Conservation (phyloP, 2,888 invertebrate species). For the Hymenopus coronatus region DNA sequence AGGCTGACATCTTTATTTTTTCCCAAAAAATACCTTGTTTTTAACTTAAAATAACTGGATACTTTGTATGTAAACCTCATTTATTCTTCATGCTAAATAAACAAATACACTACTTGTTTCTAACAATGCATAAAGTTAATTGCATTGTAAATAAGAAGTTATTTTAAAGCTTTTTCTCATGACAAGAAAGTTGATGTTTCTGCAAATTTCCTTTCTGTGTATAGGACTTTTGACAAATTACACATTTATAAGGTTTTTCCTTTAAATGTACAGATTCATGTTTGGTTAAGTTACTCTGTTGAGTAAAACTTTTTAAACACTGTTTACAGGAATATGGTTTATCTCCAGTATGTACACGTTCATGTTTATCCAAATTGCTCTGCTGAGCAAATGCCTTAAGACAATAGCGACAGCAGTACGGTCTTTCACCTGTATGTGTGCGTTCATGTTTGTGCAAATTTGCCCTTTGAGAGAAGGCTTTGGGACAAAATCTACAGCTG, state of each 20-base stretch:
- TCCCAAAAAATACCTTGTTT: too few relatives aligned
- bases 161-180: background rate
- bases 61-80: too few relatives aligned
- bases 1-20: too few relatives aligned
- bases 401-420: conserved; percentile 36
- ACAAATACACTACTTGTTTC: background rate
- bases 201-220: conserved; percentile 27
- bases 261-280: conserved; percentile 35
- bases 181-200: conserved; percentile 24
- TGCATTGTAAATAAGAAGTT: background rate
- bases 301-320: conserved; percentile 37
- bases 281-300: conserved; percentile 37
- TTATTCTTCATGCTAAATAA: background rate
- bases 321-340: conserved; percentile 38
- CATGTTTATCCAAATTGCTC: conserved; percentile 37
- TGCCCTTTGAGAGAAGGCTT: conserved; percentile 38
- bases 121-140: background rate
- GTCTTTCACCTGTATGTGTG: conserved; percentile 37
- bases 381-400: conserved; percentile 38
- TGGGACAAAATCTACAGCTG: conserved; percentile 39
- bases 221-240: conserved; percentile 21
- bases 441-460: conserved; percentile 37
- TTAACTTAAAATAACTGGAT: too few relatives aligned
- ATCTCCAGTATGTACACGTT: conserved; percentile 37
- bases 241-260: conserved; percentile 20